Conservation (phyloP, 1,140 invertebrate species). For the Drosophila cardini region DNA sequence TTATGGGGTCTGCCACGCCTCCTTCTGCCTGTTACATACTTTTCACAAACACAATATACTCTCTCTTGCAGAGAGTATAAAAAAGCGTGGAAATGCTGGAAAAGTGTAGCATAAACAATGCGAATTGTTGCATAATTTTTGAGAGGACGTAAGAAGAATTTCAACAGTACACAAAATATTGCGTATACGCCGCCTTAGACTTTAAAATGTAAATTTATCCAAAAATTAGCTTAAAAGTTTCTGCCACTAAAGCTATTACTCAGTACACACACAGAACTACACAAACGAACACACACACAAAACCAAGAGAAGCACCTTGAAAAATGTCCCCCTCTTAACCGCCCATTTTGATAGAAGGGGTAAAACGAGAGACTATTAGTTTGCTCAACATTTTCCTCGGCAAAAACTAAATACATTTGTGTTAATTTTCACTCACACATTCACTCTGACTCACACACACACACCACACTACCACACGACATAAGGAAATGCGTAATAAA, state of each 20-base stretch:
- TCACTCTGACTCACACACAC: conserved; percentile 28
- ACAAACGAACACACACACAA: conserved; percentile 7
- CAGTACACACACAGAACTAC: conserved; percentile 5
- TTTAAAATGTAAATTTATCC: conserved; percentile 31
- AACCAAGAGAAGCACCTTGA: conserved; percentile 63
- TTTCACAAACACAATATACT: too few species aligned
- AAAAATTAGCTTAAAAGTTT: conserved; percentile 66
- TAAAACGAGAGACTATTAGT: conserved; percentile 41
- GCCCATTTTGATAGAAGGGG: not conserved
- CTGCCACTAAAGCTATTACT: conserved; percentile 48
- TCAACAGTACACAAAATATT: conserved; percentile 4
- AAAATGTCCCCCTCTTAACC: conserved; percentile 5
- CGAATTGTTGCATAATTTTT: conserved; percentile 38
- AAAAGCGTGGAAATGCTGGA: conserved; percentile 33
- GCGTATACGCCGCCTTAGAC: conserved; percentile 1
- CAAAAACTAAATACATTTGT: conserved; percentile 79
- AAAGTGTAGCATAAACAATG: conserved; percentile 31
- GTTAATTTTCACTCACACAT: conserved; percentile 68
- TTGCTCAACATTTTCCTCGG: conserved; percentile 57
- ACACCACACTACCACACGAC: conserved; percentile 11
- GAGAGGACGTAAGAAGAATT: conserved; percentile 6
- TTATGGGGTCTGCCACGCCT: too few species aligned
- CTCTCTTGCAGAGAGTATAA: too few species aligned
- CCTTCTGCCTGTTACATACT: too few species aligned
- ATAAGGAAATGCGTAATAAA: conserved; percentile 48